A percentile compares a stretch with the other conserved stretches of the same genome.
phyloP scores from a whole-genome alignment of 2,888 invertebrate species.

The Perdita meconis region DNA sequence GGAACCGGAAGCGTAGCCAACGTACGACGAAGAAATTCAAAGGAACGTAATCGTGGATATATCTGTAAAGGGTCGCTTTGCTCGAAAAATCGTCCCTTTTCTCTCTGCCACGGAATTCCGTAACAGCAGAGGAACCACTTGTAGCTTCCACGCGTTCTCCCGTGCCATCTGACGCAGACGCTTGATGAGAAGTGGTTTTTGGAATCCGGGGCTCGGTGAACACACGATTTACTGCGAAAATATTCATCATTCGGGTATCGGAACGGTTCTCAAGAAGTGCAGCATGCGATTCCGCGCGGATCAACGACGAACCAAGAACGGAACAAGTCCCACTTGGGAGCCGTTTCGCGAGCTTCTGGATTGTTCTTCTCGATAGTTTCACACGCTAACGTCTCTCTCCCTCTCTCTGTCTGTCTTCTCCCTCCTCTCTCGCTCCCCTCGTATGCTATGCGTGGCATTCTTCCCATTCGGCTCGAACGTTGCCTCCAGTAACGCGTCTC shows the following conservation, averaged over 20 bases:
- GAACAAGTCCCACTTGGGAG: conserved; percentile 37
- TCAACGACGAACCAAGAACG: conserved; percentile 54
- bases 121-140: conserved; percentile 45
- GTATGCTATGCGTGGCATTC: conserved; percentile 31
- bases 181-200: neutral
- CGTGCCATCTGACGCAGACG: conserved; percentile 10
- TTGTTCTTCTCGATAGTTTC: conserved; percentile 51
- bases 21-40: neutral
- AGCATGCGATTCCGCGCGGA: conserved; percentile 29
- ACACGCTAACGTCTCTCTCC: conserved; percentile 12
- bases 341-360: conserved; percentile 53
- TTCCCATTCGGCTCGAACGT: conserved; percentile 30
- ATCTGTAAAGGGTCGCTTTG: no score
- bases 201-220: conserved; percentile 2
- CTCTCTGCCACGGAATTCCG: neutral
- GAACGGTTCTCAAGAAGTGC: conserved; percentile 28
- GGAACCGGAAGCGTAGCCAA: conserved; percentile 23
- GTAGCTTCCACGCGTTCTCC: conserved; percentile 42
- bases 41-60: neutral
- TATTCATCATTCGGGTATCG: conserved; percentile 23
- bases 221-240: neutral
- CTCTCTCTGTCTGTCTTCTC: no score
- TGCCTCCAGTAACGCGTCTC: neutral
- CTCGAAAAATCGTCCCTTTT: conserved; percentile 8
- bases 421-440: conserved; percentile 15